Evolutionary conservation across 1,140 invertebrate species (phyloP).

Genomic region (Condylostylus longicornis): DNA sequence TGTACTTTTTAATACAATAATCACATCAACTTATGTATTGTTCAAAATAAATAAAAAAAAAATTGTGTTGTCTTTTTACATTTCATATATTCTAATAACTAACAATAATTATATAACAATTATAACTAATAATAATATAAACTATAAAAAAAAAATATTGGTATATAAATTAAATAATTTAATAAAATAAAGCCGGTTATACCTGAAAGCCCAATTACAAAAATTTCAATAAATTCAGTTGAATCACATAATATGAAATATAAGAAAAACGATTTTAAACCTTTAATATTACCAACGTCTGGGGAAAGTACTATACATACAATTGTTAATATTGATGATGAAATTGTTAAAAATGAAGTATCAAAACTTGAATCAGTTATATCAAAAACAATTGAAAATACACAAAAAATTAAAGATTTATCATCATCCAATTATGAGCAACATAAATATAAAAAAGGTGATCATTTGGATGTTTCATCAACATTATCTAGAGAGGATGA

Average conservation of each 20-base stretch:
- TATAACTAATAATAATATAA: neutral
- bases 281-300: conserved; percentile 9
- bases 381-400: conserved; percentile 30
- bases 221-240: neutral
- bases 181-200: neutral
- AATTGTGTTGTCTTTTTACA: no score
- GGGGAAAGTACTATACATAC: conserved; percentile 2
- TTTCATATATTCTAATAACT: no score
- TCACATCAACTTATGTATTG: no score
- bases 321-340: conserved; percentile 16
- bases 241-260: conserved; percentile 1
- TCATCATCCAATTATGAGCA: conserved; percentile 12
- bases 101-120: neutral
- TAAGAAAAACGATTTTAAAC: conserved; percentile 3
- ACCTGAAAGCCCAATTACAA: neutral
- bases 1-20: no score
- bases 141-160: neutral
- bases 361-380: conserved; percentile 28
- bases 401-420: conserved; percentile 26
- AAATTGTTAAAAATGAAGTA: conserved; percentile 25
- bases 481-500: neutral
- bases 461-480: neutral
- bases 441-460: neutral
- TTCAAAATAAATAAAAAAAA: no score
- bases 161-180: neutral